These are phyloP conservation scores for Mythimna lalbum DNA, from an alignment of 2,888 invertebrate genomes.

Conservation along the genomic window DNA sequence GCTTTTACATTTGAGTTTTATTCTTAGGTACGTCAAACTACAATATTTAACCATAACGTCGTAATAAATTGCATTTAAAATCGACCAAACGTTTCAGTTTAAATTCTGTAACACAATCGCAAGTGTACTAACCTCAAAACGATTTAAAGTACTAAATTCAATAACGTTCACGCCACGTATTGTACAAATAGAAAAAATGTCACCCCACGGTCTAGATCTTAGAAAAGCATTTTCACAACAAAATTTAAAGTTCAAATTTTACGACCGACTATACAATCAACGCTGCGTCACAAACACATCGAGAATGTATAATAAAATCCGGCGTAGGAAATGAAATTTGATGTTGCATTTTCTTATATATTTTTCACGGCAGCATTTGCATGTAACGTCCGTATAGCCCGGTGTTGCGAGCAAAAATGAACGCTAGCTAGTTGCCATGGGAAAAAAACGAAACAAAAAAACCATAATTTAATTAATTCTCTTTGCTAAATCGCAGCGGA, in stretches of 20 bases:
- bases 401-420: conserved; percentile 71
- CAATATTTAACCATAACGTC: neutral
- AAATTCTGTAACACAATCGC: conserved; percentile 9
- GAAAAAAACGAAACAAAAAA: conserved; percentile 48
- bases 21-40: neutral
- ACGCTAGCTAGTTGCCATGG: conserved; percentile 49
- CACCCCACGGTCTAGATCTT: conserved; percentile 47
- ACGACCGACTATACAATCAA: conserved; percentile 80
- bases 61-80: neutral
- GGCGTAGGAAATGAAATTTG: conserved; percentile 78
- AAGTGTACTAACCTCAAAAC: conserved; percentile 4
- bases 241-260: conserved; percentile 71
- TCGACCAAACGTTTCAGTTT: neutral
- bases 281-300: conserved; percentile 78
- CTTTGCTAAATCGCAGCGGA: conserved; percentile 62
- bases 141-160: conserved; percentile 41
- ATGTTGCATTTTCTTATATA: conserved; percentile 79
- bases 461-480: conserved; percentile 61
- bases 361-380: conserved; percentile 76
- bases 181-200: conserved; percentile 44
- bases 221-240: conserved; percentile 62
- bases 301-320: conserved; percentile 80
- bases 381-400: conserved; percentile 75
- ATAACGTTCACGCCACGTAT: conserved; percentile 38
- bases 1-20: neutral